Conservation (phyloP, 1,140 invertebrate genomes). For the Glossosoma conforme region DNA sequence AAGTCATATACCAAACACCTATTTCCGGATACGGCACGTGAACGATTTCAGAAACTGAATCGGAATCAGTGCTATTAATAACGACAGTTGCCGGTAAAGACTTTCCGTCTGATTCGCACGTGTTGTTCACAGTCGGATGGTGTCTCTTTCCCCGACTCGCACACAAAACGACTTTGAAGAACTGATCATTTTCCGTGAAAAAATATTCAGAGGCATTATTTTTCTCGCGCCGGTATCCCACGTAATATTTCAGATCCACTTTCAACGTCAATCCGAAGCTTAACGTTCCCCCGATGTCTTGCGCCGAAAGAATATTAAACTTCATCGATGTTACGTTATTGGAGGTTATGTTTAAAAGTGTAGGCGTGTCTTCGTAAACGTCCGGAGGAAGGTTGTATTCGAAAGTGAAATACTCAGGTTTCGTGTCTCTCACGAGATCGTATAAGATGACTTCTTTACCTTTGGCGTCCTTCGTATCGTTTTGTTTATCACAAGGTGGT, state of each 20-base stretch:
- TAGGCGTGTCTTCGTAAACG: conserved; percentile 53
- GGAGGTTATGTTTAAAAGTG: conserved; percentile 59
- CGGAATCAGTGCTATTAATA: conserved; percentile 52
- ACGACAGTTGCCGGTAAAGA: conserved; percentile 49
- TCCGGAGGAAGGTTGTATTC: conserved; percentile 60
- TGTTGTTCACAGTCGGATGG: conserved; percentile 51
- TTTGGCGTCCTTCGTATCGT: conserved; percentile 29
- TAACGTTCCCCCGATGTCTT: conserved; percentile 67
- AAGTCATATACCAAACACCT: conserved; percentile 68
- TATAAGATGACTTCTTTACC: conserved; percentile 41
- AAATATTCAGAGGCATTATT: conserved; percentile 36
- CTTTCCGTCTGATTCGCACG: conserved; percentile 51
- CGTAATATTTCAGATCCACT: conserved; percentile 50
- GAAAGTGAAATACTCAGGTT: conserved; percentile 65
- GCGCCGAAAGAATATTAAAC: conserved; percentile 60
- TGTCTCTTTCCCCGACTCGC: conserved; percentile 50
- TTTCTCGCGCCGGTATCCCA: conserved; percentile 42
- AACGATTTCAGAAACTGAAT: conserved; percentile 36
- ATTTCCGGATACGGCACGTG: conserved; percentile 75
- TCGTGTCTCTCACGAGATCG: conserved; percentile 59
- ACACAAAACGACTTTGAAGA: conserved; percentile 53
- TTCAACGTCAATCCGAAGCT: conserved; percentile 59
- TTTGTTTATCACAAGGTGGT: conserved; percentile 30
- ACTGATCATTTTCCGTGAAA: conserved; percentile 43
- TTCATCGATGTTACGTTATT: conserved; percentile 55